Evolutionary conservation across 1,140 invertebrate genomes (phyloP), one percentile per base, ranked within the genome.

Genomic region (Eupristina koningsbergeri): DNA sequence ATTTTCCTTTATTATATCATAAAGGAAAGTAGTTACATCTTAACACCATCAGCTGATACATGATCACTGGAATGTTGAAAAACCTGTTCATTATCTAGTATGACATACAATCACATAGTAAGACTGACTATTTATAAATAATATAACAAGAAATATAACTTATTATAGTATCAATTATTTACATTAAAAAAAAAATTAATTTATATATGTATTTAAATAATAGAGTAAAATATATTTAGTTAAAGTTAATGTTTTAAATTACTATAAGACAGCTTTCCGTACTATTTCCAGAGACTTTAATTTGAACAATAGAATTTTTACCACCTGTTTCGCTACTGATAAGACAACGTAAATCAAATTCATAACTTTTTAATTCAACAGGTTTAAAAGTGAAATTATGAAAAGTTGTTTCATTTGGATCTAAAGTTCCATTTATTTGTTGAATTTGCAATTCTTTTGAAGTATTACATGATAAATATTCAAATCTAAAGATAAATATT

Each of bases 361-460:
- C 84, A n/a, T 90, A 89, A 31, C 87, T 61, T 53, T 88, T 84
- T 31, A 86, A 22, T 19, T 85, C 41, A 11, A 22, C 26, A 11
- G 89, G 89, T 47, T 74, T 83, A 82, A 91, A 91, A n/a, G 50
- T 82, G 86, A 88, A 90, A 50, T 88, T 41, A 26, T 89, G 87
- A 45, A 36, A 75, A 19, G 88, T 34, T 36, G 78, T 88, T 81
- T 89, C 90, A 63, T 91, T 91, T 0, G 89, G 69, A 81, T 76
- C 34, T 50, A 91, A 87, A 29, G 84, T 29, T 13, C 89, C 89
- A 11, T 69, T 77, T 34, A 47, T 31, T 36, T 29, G 11, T n/a
- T 83, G n/a, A 41, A 90, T 86, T 9, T 31, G 31, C 8, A 91
- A 39, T 83, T 89, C 87, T 5, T 80, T 11, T 13, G 86, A 80